phyloP scores from a whole-genome alignment of 37 sponge, comb jelly and placozoan species.

The Diacarnus erythraeanus region DNA sequence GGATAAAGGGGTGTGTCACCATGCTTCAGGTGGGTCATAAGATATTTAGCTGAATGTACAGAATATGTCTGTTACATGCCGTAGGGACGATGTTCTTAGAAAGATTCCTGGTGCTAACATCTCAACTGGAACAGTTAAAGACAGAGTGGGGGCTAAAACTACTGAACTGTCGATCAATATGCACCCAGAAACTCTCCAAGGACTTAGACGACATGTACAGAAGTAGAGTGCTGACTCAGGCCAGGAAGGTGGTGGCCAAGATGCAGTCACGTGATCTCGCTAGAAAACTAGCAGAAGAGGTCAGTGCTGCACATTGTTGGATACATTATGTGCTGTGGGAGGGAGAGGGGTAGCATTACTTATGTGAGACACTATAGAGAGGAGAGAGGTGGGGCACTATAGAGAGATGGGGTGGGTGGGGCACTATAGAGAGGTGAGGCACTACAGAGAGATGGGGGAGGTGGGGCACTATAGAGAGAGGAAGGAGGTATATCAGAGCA shows the following conservation, averaged over 20 bases:
- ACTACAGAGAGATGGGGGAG: background rate
- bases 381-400: background rate
- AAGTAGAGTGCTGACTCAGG: conserved; percentile 37
- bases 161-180: background rate
- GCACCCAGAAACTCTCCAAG: background rate
- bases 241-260: conserved; percentile 30
- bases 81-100: too few relatives aligned
- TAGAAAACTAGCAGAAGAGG: conserved; percentile 19
- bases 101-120: conserved; percentile 26
- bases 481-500: background rate
- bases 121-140: conserved; percentile 45
- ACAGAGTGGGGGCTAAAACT: conserved; percentile 44
- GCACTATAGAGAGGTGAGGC: background rate
- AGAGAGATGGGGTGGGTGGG: background rate
- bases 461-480: background rate
- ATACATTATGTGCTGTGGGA: background rate
- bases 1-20: too few relatives aligned
- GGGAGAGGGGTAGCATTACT: background rate
- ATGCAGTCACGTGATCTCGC: background rate
- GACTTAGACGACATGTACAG: conserved; percentile 41
- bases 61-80: too few relatives aligned
- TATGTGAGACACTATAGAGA: background rate
- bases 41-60: too few relatives aligned
- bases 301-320: background rate
- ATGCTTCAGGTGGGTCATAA: too few relatives aligned